Conservation (phyloP, 2,888 invertebrate genomes). For the Pterobdella sp. region DNA sequence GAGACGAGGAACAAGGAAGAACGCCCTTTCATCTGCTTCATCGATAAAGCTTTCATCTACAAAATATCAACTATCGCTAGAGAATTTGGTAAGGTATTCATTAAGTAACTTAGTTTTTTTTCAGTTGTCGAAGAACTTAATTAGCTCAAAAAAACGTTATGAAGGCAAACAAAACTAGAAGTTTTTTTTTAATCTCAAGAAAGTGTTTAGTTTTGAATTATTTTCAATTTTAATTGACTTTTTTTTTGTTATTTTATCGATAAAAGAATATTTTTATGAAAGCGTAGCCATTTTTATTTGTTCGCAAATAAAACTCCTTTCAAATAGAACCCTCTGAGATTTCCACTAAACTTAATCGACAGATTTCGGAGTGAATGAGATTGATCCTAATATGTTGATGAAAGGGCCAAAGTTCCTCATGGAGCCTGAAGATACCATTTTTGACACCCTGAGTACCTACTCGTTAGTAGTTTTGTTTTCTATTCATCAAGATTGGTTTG, state of each 20-base stretch:
- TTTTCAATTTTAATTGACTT: no score
- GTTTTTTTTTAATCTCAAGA: neutral
- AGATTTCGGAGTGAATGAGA: slow-evolving; percentile 38
- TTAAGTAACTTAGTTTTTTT: neutral
- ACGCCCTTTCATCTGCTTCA: slow-evolving; percentile 44
- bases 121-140: neutral
- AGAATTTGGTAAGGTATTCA: slow-evolving; percentile 41
- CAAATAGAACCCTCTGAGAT: neutral
- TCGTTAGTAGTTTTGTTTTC: neutral
- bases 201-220: slow-evolving; percentile 1
- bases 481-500: neutral
- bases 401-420: slow-evolving; percentile 34
- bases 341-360: neutral
- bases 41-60: slow-evolving; percentile 41
- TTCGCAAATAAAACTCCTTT: neutral
- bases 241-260: neutral
- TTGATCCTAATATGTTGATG: slow-evolving; percentile 29
- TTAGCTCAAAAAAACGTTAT: neutral
- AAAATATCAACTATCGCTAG: slow-evolving; percentile 40
- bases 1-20: neutral
- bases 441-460: slow-evolving; percentile 41
- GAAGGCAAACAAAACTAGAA: neutral
- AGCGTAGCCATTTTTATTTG: neutral
- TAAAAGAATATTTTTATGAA: neutral
- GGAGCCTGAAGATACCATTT: slow-evolving; percentile 36